Percentiles rank a stretch among this genome's conserved stretches.
phyloP scores from a whole-genome alignment of 1,140 invertebrate genomes.

The Drosophila pseudoananassae region DNA sequence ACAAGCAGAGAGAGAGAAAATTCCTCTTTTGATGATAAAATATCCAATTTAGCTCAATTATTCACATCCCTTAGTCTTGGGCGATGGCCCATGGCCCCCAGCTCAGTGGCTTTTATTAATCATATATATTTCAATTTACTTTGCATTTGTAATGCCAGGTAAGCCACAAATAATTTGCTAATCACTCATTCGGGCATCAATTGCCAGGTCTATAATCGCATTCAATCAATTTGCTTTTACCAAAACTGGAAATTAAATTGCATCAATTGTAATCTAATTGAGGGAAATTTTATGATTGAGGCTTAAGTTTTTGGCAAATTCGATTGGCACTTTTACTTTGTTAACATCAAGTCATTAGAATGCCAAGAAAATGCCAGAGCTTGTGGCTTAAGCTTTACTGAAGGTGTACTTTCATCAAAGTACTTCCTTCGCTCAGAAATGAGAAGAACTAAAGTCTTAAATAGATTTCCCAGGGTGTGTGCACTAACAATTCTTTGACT shows the following conservation, averaged over 20 bases:
- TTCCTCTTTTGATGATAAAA: constrained; percentile 22
- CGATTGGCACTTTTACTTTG: constrained; percentile 16
- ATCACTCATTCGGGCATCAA: constrained; percentile 4
- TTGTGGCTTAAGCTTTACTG: no score
- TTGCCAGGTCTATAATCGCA: constrained; percentile 15
- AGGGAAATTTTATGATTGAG: not conserved
- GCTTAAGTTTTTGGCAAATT: constrained; percentile 14
- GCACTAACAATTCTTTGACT: constrained; percentile 48
- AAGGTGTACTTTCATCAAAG: no score
- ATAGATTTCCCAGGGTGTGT: constrained; percentile 53
- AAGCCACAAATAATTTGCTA: constrained; percentile 17
- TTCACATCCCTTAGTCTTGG: constrained; percentile 15
- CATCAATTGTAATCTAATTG: constrained; percentile 31
- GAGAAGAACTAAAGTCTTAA: constrained; percentile 40
- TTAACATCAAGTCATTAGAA: not conserved
- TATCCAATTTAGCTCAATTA: constrained; percentile 35
- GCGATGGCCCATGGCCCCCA: not conserved
- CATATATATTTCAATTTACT: constrained; percentile 8
- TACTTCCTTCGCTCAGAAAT: not conserved
- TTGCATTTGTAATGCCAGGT: constrained; percentile 15
- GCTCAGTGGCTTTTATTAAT: constrained; percentile 10
- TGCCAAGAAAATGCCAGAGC: no score
- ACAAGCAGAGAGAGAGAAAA: not conserved
- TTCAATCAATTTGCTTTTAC: constrained; percentile 13
- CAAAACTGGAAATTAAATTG: constrained; percentile 22